phyloP scores from a whole-genome alignment of 2,797 vertebrate species.

The Neostethus bicornis region DNA sequence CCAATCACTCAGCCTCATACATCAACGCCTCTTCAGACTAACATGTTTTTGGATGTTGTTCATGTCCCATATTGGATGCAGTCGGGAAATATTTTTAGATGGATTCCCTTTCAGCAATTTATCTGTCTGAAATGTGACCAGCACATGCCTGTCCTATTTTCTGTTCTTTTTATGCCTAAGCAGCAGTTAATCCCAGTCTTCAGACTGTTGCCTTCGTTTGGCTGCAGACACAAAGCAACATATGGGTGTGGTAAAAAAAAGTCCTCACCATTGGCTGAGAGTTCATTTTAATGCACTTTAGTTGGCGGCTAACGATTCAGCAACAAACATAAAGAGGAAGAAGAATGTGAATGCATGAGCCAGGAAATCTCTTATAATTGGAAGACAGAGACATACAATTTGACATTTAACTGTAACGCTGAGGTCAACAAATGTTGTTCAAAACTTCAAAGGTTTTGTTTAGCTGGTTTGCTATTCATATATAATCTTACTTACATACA shows the following conservation, averaged over 20 bases:
- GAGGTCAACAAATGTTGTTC: slow-evolving; percentile 38
- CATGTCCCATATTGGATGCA: slow-evolving; percentile 38
- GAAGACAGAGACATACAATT: slow-evolving; percentile 42
- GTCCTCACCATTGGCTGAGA: slow-evolving; percentile 57
- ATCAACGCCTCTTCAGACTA: slow-evolving; percentile 32
- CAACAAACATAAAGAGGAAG: slow-evolving; percentile 48
- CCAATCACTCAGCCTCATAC: slow-evolving; percentile 25
- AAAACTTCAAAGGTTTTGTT: slow-evolving; percentile 28
- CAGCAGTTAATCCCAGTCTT: slow-evolving; percentile 27
- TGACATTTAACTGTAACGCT: slow-evolving; percentile 33
- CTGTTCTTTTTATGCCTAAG: slow-evolving; percentile 16
- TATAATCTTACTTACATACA: slow-evolving; percentile 18
- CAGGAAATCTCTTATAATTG: slow-evolving; percentile 32
- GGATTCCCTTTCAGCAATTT: slow-evolving; percentile 38
- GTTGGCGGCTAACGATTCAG: slow-evolving; percentile 60
- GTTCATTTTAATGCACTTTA: slow-evolving; percentile 76
- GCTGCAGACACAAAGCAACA: slow-evolving; percentile 57
- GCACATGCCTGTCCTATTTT: slow-evolving; percentile 39
- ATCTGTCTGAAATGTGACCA: slow-evolving; percentile 49
- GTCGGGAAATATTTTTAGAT: slow-evolving; percentile 48
- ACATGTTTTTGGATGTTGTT: slow-evolving; percentile 52
- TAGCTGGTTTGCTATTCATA: slow-evolving; percentile 53
- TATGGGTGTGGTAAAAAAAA: slow-evolving; percentile 71
- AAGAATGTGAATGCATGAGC: slow-evolving; percentile 13
- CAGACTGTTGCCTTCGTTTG: slow-evolving; percentile 49